Base-by-base conservation (phyloP, 2,888 invertebrate genomes). In the Troides oblongomaculatus region DNA sequence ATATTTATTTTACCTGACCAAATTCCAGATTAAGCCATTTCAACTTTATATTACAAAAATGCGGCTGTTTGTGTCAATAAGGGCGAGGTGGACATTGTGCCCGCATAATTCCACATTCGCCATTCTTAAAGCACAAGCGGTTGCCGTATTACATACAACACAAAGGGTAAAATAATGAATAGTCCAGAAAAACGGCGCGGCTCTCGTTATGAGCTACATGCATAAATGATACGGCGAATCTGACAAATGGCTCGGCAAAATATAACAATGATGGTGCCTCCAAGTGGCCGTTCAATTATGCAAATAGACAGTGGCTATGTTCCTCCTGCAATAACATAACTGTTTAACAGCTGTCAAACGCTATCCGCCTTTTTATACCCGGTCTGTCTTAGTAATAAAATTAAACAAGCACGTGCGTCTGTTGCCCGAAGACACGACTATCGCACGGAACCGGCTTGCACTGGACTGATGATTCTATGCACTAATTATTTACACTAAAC, bases 231-330 rank as follows among this genome's bases (percentile, higher is more conserved):
- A 89, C 85, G 80, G 84, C 87, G 85, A 91, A 92, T 92, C 92
- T 92, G 91, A 91, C 92, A 92, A 92, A 92, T 92, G 92, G 89
- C 84, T 86, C 87, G 92, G 90, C 89, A 87, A 85, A 91, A 86
- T 89, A 90, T 92, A 92, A 92, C 92, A 92, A 92, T 89, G 92
- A 85, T 88, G 88, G 90, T 88, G 87, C 84, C 84, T 90, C 88
- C 86, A 90, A 92, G 91, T 92, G 90, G 87, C 87, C 89, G 89
- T 93, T 93, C 92, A 93, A 93, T 93, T 93, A 93, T 93, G 93
- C 92, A 93, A 93, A 93, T 93, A 88, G 88, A 84, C 87, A 84
- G 85, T 75, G 82, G 53, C 88, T 82, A 87, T 88, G 88, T 86
- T 85, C 86, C 87, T 87, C 89, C 87, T 80, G 86, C 88, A 88